Conservation (phyloP, 2,113 vertebrate species). For the Burhinus bistriatus region DNA sequence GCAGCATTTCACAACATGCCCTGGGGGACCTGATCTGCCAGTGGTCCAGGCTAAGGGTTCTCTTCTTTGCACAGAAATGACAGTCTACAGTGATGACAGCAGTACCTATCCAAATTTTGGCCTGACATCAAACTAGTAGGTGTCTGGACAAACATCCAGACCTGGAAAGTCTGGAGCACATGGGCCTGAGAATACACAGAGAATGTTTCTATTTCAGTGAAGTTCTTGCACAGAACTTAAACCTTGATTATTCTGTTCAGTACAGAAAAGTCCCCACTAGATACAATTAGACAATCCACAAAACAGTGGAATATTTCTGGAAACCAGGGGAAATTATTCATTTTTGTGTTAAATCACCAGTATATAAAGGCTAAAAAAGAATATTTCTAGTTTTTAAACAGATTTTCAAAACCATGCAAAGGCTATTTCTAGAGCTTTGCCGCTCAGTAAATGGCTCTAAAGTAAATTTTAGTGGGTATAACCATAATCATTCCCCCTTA, state of each 20-base stretch:
- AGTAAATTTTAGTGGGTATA: background rate
- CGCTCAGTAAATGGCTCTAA: background rate
- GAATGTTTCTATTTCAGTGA: background rate
- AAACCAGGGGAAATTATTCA: background rate
- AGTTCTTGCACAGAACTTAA: background rate
- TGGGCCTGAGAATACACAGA: background rate
- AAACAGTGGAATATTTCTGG: background rate
- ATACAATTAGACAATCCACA: background rate
- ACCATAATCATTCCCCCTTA: background rate
- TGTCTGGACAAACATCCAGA: background rate
- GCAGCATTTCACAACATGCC: background rate
- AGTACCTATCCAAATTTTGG: background rate
- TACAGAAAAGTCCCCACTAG: background rate
- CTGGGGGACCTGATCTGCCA: background rate
- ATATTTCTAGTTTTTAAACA: background rate
- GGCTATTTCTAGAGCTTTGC: background rate
- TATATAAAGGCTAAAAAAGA: background rate
- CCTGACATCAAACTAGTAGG: background rate
- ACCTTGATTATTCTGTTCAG: background rate
- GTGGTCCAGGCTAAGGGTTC: background rate
- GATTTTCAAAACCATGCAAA: background rate
- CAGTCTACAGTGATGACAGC: background rate
- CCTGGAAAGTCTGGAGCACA: background rate
- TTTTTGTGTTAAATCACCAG: background rate
- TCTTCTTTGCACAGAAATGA: background rate